These are phyloP conservation scores for Dinothrombium tinctorium DNA, from an alignment of 1,140 invertebrate genomes.

Conservation along the genomic window DNA sequence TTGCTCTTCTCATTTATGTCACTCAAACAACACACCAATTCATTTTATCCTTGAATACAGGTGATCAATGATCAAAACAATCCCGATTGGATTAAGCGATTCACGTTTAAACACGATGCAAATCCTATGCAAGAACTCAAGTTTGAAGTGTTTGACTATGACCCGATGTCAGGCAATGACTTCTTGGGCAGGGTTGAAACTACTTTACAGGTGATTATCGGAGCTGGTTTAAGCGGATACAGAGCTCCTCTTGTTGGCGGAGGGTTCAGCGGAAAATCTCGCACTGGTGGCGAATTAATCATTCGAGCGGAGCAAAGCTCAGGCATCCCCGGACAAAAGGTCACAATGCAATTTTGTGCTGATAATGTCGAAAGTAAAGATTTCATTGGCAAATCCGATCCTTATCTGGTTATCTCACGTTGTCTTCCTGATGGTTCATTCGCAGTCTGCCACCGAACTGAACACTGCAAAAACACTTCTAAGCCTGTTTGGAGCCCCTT, in stretches of 20 bases:
- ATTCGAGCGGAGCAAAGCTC: conserved; percentile 26
- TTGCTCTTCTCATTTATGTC: too few species aligned
- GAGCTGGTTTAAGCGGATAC: background rate
- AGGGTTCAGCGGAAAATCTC: too few species aligned
- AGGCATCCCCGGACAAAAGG: conserved; percentile 14
- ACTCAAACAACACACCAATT: too few species aligned
- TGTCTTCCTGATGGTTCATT: background rate
- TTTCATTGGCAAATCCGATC: background rate
- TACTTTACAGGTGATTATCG: background rate
- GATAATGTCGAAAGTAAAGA: background rate
- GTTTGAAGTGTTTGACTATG: background rate
- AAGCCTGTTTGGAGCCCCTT: background rate
- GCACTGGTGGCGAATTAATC: conserved; percentile 15
- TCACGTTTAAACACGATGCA: background rate
- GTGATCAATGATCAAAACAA: too few species aligned
- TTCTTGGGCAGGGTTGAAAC: background rate
- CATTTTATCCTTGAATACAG: too few species aligned
- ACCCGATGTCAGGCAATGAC: conserved; percentile 6
- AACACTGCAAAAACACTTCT: conserved; percentile 12
- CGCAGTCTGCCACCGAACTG: background rate
- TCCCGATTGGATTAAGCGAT: background rate
- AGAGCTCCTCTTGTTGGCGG: too few species aligned
- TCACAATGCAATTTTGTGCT: background rate
- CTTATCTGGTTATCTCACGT: background rate
- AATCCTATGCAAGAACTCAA: background rate